These are phyloP conservation scores for Chorisops tibialis DNA, from an alignment of 2,888 invertebrate genomes.

Conservation along the genomic window DNA sequence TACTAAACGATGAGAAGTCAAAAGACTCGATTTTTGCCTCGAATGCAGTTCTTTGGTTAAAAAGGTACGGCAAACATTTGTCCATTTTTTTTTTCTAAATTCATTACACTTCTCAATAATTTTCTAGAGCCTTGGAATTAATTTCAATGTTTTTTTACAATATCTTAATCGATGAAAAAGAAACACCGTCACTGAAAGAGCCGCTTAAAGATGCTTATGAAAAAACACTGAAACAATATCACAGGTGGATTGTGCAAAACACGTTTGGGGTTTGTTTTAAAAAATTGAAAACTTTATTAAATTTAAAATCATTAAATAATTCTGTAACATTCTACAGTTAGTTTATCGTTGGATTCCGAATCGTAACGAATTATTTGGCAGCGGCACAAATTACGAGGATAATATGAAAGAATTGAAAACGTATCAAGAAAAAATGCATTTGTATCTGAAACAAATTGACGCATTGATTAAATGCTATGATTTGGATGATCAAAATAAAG, in stretches of 20 bases:
- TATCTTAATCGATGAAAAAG: slow-evolving; percentile 44
- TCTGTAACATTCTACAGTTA: slow-evolving; percentile 53
- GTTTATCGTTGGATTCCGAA: slow-evolving; percentile 64
- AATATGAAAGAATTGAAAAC: slow-evolving; percentile 51
- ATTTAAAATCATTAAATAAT: background rate
- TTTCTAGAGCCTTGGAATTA: slow-evolving; percentile 44
- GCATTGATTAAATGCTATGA: slow-evolving; percentile 58
- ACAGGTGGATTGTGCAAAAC: slow-evolving; percentile 73
- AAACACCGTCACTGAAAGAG: slow-evolving; percentile 58
- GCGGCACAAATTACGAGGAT: slow-evolving; percentile 49
- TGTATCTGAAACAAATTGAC: slow-evolving; percentile 60
- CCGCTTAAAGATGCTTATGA: slow-evolving; percentile 67
- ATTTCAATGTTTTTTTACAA: slow-evolving; percentile 50
- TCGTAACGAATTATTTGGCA: slow-evolving; percentile 57
- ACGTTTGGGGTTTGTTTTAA: slow-evolving; percentile 64
- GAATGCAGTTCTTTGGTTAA: slow-evolving; percentile 71
- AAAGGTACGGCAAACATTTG: slow-evolving; percentile 56
- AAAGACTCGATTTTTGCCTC: slow-evolving; percentile 56
- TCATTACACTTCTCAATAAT: background rate
- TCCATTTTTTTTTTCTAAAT: background rate
- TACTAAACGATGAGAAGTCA: slow-evolving; percentile 62
- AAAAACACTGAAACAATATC: slow-evolving; percentile 67
- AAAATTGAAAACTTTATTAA: background rate
- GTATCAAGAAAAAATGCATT: slow-evolving; percentile 57
- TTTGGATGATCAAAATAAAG: slow-evolving; percentile 53